Base-by-base conservation (phyloP, 2,888 invertebrate species). In the Callyntrura guangdongensis region DNA sequence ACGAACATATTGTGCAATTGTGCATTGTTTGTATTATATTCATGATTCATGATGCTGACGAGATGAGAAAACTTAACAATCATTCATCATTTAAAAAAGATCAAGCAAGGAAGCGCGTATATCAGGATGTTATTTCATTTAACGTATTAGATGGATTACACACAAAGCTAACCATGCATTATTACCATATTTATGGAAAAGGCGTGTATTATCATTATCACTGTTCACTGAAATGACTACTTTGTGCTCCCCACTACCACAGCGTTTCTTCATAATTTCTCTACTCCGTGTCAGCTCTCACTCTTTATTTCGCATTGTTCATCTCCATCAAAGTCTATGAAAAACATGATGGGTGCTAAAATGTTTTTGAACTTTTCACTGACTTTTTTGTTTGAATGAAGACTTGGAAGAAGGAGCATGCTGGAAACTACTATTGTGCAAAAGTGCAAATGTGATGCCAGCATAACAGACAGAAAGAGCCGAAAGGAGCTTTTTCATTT, bases 111-210 rank as follows among this genome's bases (percentile, higher is more conserved):
- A 49, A 83, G 67, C 49, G 67, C 49, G 64, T 83, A 53, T 47
- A 59, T 88, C 88, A 17, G 82, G 82, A 82, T 88, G 88, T 83
- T 82, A 88, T 83, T 82, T 88, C 88, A 88, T 88, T 83, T 88
- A 88, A 59, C 88, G 88, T 74, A 83, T 88, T 88, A 88, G 83
- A 59, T 81, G 81, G 81, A 87, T 87, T 87, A 69, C 87, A 87
- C 87, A 79, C 81, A 87, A 87, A 81, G 69, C 20, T 87, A 81
- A 22, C 72, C 88, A 88, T 88, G 88, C 88, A 88, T 88, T 88
- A 88, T 88, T 88, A 88, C 88, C 88, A 88, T 83, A 88, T 88
- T 88, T 88, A 88, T 88, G 88, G 88, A 83, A 88, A 88, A 88
- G 72, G 72, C 83, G 61, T 88, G 83, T 83, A 88, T 88, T 64